These are phyloP conservation scores for zebrafish (Danio rerio) DNA, from an alignment of 2,113 vertebrate species.

Conservation along the genomic window DNA sequence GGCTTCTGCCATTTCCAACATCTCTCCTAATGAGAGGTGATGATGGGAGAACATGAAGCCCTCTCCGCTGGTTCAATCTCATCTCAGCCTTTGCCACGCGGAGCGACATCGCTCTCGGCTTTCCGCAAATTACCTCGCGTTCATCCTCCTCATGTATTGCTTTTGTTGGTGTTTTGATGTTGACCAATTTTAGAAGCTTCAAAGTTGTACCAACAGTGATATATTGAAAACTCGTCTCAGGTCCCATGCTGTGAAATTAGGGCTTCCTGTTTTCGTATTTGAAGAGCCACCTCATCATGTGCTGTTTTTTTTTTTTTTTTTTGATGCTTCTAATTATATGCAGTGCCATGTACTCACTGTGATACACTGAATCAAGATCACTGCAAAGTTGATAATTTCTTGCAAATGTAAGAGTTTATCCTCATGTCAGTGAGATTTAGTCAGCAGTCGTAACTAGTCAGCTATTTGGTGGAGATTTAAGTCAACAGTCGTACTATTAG, in stretches of 20 bases:
- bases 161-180: conserved; percentile 24
- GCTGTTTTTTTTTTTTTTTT: not conserved
- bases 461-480: not conserved
- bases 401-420: not conserved
- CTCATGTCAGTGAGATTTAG: conserved; percentile 11
- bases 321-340: conserved; percentile 4
- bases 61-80: conserved; percentile 29
- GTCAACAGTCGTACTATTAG: not conserved
- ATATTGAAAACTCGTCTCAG: not conserved
- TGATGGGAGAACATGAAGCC: conserved; percentile 36
- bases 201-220: not conserved
- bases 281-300: not conserved
- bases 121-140: not conserved
- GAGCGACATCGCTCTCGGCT: conserved; percentile 4
- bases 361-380: not conserved
- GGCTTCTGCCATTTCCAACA: conserved; percentile 26
- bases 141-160: not conserved
- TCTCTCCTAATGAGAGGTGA: conserved; percentile 50
- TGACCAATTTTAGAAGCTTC: not conserved
- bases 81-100: conserved; percentile 2
- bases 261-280: not conserved
- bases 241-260: conserved; percentile 4
- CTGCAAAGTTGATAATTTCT: conserved; percentile 4
- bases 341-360: not conserved
- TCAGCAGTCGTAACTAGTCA: not conserved